Base-by-base conservation (phyloP, 2,113 vertebrate species). In the Chloroceryle aenea region DNA sequence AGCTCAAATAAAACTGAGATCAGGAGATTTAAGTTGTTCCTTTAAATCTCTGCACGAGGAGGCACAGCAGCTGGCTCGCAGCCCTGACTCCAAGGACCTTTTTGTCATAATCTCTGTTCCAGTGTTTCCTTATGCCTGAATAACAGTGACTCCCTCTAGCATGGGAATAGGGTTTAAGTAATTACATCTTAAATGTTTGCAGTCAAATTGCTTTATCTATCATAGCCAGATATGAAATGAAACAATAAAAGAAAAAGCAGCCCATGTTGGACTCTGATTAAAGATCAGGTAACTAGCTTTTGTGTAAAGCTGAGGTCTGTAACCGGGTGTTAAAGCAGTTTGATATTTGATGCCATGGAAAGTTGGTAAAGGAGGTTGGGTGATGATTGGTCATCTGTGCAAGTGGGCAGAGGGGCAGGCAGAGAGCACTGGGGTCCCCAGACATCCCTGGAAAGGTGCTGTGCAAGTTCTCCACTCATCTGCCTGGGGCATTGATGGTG, bases 31-130 rank as follows among this genome's bases (percentile, higher is more conserved):
- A 89, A 92, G 75, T 96, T 86, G 47, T 45, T 85, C 59, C 38
- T 71, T 91, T 90, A 94, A 89, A 87, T 69, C 75, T 76, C 43
- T 86, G 56, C 42, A 48, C 3, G 0, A 5, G 72, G 55, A 93
- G 82, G 59, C 53, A 63, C 1, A 2, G 77, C 72, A 86, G 72
- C 82, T 95, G 91, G 91, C 87, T 88, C 32, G 1, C 27, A 86
- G 90, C 93, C 90, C 72, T 86, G 92, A 96, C 68, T 95, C 90
- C 73, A 83, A 90, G 85, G 87, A 95, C 87, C 90, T 90, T 94
- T 94, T 50, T 77, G 85, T 91, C 92, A 86, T 93, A 92, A 96
- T 95, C 72, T 90, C 75, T 90, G 56, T 90, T 94, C 90, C 85
- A 86, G 48, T 94, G 68, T 96, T 93, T 89, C 74, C 67, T 90